Percentiles rank a stretch among this genome's conserved stretches.
phyloP scores from a whole-genome alignment of 2,113 vertebrate genomes.

The Muntiacus reevesi region DNA sequence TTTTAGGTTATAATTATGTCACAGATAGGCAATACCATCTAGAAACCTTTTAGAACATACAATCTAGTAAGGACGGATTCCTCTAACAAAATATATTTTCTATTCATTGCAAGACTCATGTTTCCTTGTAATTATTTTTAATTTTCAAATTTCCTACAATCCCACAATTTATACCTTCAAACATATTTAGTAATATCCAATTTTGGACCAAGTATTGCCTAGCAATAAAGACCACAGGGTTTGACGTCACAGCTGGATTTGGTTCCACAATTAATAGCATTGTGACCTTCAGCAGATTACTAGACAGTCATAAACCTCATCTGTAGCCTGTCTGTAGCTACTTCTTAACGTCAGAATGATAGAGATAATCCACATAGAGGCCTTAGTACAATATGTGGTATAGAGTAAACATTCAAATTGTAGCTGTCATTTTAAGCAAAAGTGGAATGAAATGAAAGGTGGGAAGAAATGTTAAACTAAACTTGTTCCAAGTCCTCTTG shows the following conservation, averaged over 20 bases:
- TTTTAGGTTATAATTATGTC: neutral
- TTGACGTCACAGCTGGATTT: neutral
- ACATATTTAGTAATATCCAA: neutral
- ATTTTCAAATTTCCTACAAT: slow-evolving; percentile 19
- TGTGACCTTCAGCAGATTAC: neutral
- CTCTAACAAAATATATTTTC: neutral
- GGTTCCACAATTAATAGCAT: neutral
- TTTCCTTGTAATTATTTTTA: neutral
- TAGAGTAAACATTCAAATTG: neutral
- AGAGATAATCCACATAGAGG: neutral
- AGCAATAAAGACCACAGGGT: neutral
- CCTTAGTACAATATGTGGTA: neutral
- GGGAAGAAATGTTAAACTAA: neutral
- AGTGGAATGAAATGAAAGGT: neutral
- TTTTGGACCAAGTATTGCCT: neutral
- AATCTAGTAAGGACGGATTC: neutral
- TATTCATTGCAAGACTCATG: neutral
- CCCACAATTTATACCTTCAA: neutral
- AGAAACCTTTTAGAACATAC: neutral
- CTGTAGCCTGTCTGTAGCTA: neutral
- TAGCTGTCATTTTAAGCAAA: neutral
- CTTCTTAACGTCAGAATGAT: neutral
- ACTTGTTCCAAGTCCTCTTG: neutral
- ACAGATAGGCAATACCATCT: neutral
- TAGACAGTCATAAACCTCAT: neutral